Base-by-base conservation (phyloP, 2,888 invertebrate species). In the Drosophila percnosoma region DNA sequence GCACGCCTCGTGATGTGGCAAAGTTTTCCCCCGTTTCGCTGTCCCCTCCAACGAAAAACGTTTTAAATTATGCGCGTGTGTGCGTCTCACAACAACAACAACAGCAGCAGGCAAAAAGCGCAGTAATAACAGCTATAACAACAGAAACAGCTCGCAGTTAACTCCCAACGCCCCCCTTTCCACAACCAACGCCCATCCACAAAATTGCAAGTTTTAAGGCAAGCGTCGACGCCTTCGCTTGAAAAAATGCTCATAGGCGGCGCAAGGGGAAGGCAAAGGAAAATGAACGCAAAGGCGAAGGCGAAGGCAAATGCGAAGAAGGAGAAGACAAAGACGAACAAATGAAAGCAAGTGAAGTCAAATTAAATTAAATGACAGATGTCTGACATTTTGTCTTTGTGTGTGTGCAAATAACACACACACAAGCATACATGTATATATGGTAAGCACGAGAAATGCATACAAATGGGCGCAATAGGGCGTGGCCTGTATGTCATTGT, bases 361-460 rank as follows among this genome's bases (percentile, higher is more conserved):
- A 90, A 87, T 87, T 90, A 87, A 87, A 87, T 87, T 90, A 87
- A 90, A 87, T 89, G 90, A 87, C 87, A 87, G 90, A 90, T 87
- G 90, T 89, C 90, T 90, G 87, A 87, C 87, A 89, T 82, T 87
- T 87, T 87, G 63, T 48, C 38, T 62, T 64, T 60, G 66, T 38
- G 57, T 13, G 53, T 68, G 65, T 42, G 54, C 18, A 60, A 40
- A 61, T 51, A n/a, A 45, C 55, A 62, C 29, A 60, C 36, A 51
- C 11, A 45, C 76, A 84, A 11, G 33, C 11, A 33, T 31, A 31
- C 4, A 27, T 4, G 3, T 8, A 2, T 10, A 11, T 42, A 11
- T 42, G 21, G 21, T 8, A 24, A 21, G 45, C 21, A 24, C 45
- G 24, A 24, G 45, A 45, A 45, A 24, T 45, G 45, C 45, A 45